Base-by-base conservation (phyloP, 1,140 invertebrate genomes). In the Drosophila santomea region DNA sequence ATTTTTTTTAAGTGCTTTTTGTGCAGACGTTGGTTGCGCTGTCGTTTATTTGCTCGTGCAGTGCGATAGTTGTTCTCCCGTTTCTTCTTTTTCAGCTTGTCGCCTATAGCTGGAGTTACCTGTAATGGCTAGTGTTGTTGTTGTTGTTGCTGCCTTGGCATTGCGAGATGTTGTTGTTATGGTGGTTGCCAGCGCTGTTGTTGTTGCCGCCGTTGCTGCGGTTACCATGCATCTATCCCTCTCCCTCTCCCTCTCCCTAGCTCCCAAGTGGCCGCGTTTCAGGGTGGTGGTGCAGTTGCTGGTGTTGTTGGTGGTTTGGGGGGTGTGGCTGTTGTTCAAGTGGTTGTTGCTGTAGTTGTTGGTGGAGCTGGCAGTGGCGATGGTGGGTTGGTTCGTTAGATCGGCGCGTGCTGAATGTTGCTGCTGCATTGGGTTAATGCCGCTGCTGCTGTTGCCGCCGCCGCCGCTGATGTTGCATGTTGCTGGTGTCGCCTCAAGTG, bases 91-190 rank as follows among this genome's bases (percentile, higher is more conserved):
- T 11, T 17, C 4, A 14, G 7, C 32, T 2, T 59, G 50, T 6
- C 11, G 25, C 35, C 25, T 17, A 38, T 57, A 39, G 62, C 25
- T 36, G 71, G 44, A 36, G 68, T 90, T 91, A 91, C 90, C 90
- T 91, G 90, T 86, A 71, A 91, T 89, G 80, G 84, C 84, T 32
- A 89, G 84, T 59, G 84, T 88, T 62, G 84, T 88, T 50, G 83
- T 88, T 88, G 84, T 84, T 80, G 83, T 91, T 69, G 89, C 84
- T 74, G 84, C 79, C 75, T 91, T 91, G 69, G 76, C 77, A 71
- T 90, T 90, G 61, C 86, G 86, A 71, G 86, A 90, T 17, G 82
- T 90, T 86, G 86, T 90, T 90, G 86, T 90, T 57, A 90, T 90
- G 73, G 86, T 90, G 61, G 85, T 90, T 76, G 86, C 86, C 74